phyloP scores from a whole-genome alignment of 1,140 invertebrate species.

The Episyrphus balteatus region DNA sequence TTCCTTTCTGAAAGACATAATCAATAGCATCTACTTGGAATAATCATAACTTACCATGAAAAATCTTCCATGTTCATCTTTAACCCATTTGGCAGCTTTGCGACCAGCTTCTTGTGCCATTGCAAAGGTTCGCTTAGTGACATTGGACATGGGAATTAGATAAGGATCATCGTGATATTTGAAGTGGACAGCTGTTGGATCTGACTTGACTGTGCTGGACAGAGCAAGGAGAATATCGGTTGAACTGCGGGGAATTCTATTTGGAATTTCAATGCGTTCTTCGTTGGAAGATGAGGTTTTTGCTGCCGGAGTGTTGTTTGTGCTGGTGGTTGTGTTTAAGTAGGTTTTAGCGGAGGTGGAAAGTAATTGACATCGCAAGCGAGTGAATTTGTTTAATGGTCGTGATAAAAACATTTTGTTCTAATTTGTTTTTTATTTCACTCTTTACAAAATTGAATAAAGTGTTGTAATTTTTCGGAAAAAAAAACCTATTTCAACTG shows the following conservation, averaged over 20 bases:
- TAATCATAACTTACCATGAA: conserved; percentile 44
- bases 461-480: too few species aligned
- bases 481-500: too few species aligned
- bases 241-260: conserved; percentile 57
- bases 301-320: conserved; percentile 8
- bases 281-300: background rate
- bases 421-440: too few species aligned
- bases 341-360: too few species aligned
- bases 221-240: conserved; percentile 76
- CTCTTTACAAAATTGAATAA: too few species aligned
- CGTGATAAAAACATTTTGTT: too few species aligned
- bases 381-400: too few species aligned
- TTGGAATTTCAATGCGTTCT: conserved; percentile 43
- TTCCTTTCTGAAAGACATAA: too few species aligned
- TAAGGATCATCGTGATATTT: conserved; percentile 86
- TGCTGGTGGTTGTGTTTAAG: conserved; percentile 13
- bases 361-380: too few species aligned
- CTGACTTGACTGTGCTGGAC: conserved; percentile 57
- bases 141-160: conserved; percentile 68
- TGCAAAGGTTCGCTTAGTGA: conserved; percentile 58
- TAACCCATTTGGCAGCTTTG: conserved; percentile 77
- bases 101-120: conserved; percentile 74
- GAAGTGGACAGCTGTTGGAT: conserved; percentile 72
- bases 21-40: background rate
- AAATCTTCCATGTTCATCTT: conserved; percentile 60